These are phyloP conservation scores for Agonopterix arenella DNA, from an alignment of 2,888 invertebrate species.

Conservation along the genomic window DNA sequence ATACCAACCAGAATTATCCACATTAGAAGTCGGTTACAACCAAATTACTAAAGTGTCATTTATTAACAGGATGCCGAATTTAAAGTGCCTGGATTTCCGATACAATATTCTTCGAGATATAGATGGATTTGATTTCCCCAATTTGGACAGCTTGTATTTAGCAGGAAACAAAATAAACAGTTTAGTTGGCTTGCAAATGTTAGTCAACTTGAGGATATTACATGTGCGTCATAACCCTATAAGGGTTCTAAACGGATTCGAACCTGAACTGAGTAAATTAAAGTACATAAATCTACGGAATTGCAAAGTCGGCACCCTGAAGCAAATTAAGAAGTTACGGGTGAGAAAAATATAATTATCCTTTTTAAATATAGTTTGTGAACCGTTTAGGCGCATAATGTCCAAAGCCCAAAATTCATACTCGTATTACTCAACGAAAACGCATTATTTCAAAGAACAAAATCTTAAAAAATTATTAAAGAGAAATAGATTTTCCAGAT, in stretches of 20 bases:
- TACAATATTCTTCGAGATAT: slow-evolving; percentile 68
- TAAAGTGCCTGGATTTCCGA: slow-evolving; percentile 75
- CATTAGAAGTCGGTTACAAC: slow-evolving; percentile 74
- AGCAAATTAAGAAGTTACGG: slow-evolving; percentile 72
- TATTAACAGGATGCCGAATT: slow-evolving; percentile 35
- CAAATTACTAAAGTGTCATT: slow-evolving; percentile 47
- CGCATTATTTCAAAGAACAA: too few relatives aligned
- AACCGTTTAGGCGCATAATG: too few relatives aligned
- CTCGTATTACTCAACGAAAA: too few relatives aligned
- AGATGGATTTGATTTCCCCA: slow-evolving; percentile 56
- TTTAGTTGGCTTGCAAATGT: slow-evolving; percentile 77
- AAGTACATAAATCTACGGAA: slow-evolving; percentile 75
- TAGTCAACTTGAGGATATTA: slow-evolving; percentile 80
- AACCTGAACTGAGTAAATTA: slow-evolving; percentile 50
- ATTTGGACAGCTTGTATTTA: slow-evolving; percentile 83
- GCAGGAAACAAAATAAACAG: slow-evolving; percentile 83
- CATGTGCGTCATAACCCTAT: slow-evolving; percentile 84
- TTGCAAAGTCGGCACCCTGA: slow-evolving; percentile 68
- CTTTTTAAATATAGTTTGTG: background rate
- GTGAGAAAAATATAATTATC: slow-evolving; percentile 25
- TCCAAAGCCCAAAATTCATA: too few relatives aligned
- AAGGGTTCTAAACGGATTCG: slow-evolving; percentile 70
- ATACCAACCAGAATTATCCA: slow-evolving; percentile 70
- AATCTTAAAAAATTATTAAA: too few relatives aligned
- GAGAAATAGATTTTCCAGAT: too few relatives aligned